Percentiles rank a stretch among this genome's conserved stretches.
Conservation (phyloP, 2,113 vertebrate species). For the Triplophysa rosa region DNA sequence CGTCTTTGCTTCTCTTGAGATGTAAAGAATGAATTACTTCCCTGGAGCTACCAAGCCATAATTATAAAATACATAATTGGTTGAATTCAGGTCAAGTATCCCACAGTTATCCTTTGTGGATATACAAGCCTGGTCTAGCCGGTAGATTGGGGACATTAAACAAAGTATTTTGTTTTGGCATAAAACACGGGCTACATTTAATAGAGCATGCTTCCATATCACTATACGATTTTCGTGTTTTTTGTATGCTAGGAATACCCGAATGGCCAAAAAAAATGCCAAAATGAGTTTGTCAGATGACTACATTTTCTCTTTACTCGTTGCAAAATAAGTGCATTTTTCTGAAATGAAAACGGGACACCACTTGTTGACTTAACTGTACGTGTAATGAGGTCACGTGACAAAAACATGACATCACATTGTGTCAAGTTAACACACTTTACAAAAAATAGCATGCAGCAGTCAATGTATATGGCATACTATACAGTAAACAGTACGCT, state of each 20-base stretch:
- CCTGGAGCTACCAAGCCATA: constrained; percentile 18
- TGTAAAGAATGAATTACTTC: constrained; percentile 20
- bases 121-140: constrained; percentile 20
- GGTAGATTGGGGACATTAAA: constrained; percentile 3
- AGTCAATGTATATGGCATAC: background rate
- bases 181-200: background rate
- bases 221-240: too few species aligned
- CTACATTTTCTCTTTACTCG: too few species aligned
- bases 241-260: background rate
- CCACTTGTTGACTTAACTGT: background rate
- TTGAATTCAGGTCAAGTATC: constrained; percentile 15
- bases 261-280: too few species aligned
- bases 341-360: background rate
- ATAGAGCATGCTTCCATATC: background rate
- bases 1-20: constrained; percentile 7
- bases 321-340: background rate
- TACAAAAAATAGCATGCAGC: background rate
- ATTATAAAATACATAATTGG: constrained; percentile 12
- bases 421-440: background rate
- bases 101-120: constrained; percentile 12
- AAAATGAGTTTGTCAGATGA: too few species aligned
- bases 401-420: background rate
- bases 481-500: background rate
- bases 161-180: background rate
- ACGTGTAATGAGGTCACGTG: background rate